Evolutionary conservation across 2,113 vertebrate species (phyloP).

Genomic region (Epinephelus lanceolatus): DNA sequence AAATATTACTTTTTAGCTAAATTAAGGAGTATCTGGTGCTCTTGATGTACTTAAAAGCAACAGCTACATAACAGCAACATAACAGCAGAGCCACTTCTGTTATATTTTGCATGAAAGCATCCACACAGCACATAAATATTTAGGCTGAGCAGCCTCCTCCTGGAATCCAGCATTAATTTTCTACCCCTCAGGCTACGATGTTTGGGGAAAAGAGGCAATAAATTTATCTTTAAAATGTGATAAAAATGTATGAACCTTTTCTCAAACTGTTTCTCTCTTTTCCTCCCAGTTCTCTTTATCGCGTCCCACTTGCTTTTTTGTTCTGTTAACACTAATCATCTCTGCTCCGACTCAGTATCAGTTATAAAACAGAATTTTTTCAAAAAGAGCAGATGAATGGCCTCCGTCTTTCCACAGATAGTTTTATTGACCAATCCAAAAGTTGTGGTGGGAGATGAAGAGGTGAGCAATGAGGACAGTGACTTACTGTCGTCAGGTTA

Average conservation of each 20-base stretch:
- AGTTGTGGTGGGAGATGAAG: slow-evolving; percentile 6
- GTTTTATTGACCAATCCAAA: slow-evolving; percentile 27
- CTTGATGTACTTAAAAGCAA: neutral
- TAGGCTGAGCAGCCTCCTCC: slow-evolving; percentile 19
- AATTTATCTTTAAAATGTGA: slow-evolving; percentile 55
- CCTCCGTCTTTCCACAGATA: slow-evolving; percentile 3
- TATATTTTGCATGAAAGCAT: slow-evolving; percentile 21
- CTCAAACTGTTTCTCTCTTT: slow-evolving; percentile 27
- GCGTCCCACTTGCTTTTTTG: neutral
- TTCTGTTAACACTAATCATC: slow-evolving; percentile 41
- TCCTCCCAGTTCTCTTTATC: slow-evolving; percentile 55
- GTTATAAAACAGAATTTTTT: slow-evolving; percentile 32
- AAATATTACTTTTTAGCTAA: neutral
- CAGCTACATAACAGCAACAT: neutral
- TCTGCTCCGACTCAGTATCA: slow-evolving; percentile 4
- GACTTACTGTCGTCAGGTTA: slow-evolving; percentile 29
- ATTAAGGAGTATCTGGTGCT: neutral
- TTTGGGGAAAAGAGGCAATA: slow-evolving; percentile 35
- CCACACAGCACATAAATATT: slow-evolving; percentile 53
- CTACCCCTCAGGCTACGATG: slow-evolving; percentile 31
- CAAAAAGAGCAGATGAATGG: neutral
- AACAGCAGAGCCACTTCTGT: neutral
- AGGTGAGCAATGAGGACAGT: slow-evolving; percentile 25
- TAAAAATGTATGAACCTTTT: slow-evolving; percentile 57
- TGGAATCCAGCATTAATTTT: slow-evolving; percentile 25